Percentiles rank a stretch among this genome's conserved stretches.
Conservation (phyloP, 1,140 invertebrate species). For the Lucilia cuprina region DNA sequence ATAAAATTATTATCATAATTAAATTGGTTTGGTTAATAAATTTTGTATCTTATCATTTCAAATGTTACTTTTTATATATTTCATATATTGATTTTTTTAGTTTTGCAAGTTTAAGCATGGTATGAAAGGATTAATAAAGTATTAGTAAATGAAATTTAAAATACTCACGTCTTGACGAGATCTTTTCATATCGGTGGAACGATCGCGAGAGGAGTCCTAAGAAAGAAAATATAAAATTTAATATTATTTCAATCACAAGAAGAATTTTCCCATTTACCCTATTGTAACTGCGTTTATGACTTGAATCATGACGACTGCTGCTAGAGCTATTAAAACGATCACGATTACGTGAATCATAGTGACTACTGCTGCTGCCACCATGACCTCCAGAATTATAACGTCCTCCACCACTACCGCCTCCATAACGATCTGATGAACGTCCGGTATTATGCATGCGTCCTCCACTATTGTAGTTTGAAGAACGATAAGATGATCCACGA, state of each 20-base stretch:
- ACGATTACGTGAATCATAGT: constrained; percentile 49
- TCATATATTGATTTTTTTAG: neutral
- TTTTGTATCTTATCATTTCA: constrained; percentile 5
- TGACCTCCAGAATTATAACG: constrained; percentile 41
- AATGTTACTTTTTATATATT: neutral
- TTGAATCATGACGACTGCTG: constrained; percentile 37
- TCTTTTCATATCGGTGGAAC: constrained; percentile 54
- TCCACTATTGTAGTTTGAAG: constrained; percentile 30
- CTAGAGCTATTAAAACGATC: constrained; percentile 39
- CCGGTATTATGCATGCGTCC: constrained; percentile 29
- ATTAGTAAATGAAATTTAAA: neutral
- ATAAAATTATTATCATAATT: constrained; percentile 22
- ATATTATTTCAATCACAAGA: neutral
- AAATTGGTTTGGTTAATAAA: neutral
- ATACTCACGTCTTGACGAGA: constrained; percentile 58
- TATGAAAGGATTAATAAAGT: constrained; percentile 28
- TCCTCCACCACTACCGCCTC: constrained; percentile 47
- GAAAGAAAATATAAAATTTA: neutral
- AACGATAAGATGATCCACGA: constrained; percentile 33
- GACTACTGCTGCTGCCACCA: constrained; percentile 45
- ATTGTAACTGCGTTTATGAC: constrained; percentile 53
- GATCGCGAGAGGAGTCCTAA: constrained; percentile 56
- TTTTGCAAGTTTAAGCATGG: constrained; percentile 20
- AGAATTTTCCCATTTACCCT: constrained; percentile 44
- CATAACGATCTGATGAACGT: constrained; percentile 29